These are phyloP conservation scores for Gadus chalcogrammus DNA, from an alignment of 2,113 vertebrate species.

Conservation along the genomic window DNA sequence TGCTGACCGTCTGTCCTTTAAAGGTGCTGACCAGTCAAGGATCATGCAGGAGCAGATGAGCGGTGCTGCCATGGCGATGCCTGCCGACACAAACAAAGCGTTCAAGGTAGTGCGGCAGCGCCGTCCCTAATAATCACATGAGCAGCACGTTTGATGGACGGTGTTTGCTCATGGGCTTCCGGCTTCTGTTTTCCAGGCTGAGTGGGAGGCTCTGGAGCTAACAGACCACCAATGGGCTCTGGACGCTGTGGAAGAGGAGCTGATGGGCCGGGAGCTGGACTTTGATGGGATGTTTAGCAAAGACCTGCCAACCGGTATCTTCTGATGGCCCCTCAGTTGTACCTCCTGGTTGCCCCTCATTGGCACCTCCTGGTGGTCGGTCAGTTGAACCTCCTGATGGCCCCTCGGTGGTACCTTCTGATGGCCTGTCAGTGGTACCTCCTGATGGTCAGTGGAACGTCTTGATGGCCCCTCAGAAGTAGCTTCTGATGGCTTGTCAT, in stretches of 20 bases:
- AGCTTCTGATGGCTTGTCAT: too few species aligned
- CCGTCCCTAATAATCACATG: too few species aligned
- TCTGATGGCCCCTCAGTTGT: conserved; percentile 66
- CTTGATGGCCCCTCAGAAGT: too few species aligned
- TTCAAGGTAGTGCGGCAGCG: conserved; percentile 82
- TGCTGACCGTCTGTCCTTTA: neutral
- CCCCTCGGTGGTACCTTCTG: too few species aligned
- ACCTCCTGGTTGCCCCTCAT: too few species aligned
- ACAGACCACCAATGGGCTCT: conserved; percentile 98
- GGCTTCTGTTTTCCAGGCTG: conserved; percentile 74
- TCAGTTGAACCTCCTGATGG: too few species aligned
- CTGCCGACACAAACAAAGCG: conserved; percentile 97
- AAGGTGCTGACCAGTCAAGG: conserved; percentile 95
- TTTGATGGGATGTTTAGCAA: conserved; percentile 97
- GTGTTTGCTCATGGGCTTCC: neutral
- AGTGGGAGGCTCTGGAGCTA: conserved; percentile 96
- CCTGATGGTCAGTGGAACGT: too few species aligned
- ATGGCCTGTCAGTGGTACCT: too few species aligned
- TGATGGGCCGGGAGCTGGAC: conserved; percentile 94
- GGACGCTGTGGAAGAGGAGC: conserved; percentile 92
- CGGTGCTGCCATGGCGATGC: conserved; percentile 97
- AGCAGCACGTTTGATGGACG: too few species aligned
- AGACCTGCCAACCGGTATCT: conserved; percentile 92
- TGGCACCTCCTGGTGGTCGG: too few species aligned
- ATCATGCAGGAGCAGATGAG: conserved; percentile 99